phyloP scores from a whole-genome alignment of 2,888 invertebrate species.

The Nesidiocoris tenuis region DNA sequence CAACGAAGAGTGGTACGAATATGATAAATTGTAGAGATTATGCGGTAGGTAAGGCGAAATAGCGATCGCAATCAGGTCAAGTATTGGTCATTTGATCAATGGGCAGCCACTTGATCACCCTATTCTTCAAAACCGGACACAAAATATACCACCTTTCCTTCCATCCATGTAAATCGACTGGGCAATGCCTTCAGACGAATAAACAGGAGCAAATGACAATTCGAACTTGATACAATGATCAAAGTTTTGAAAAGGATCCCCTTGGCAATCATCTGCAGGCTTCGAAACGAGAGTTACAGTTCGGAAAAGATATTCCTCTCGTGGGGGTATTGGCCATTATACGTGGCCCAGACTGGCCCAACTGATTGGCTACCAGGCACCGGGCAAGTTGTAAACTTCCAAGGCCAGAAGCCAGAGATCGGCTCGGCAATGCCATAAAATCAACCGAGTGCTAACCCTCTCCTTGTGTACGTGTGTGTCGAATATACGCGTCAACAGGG shows the following conservation, averaged over 20 bases:
- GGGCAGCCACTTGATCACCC: too few relatives aligned
- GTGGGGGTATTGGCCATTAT: constrained; percentile 1
- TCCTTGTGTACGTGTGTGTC: neutral
- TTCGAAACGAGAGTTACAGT: constrained; percentile 8
- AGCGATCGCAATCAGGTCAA: too few relatives aligned
- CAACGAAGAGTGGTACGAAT: too few relatives aligned
- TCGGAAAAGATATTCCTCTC: constrained; percentile 2
- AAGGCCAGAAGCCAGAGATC: constrained; percentile 5
- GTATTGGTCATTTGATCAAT: too few relatives aligned
- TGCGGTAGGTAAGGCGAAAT: too few relatives aligned
- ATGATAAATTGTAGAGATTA: too few relatives aligned
- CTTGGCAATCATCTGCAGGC: constrained; percentile 16
- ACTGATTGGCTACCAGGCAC: constrained; percentile 28
- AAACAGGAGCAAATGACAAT: neutral
- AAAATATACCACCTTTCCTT: too few relatives aligned
- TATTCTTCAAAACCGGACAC: too few relatives aligned
- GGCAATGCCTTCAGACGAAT: neutral
- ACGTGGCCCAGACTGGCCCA: neutral
- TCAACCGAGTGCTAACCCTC: neutral
- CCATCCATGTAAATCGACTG: neutral
- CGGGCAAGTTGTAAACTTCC: constrained; percentile 27
- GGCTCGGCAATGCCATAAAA: neutral
- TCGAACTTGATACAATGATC: neutral
- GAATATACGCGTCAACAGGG: neutral
- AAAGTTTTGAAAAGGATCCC: constrained; percentile 6